Base-by-base conservation (phyloP, 2,888 invertebrate genomes). In the Leptopilina drosophilae region DNA sequence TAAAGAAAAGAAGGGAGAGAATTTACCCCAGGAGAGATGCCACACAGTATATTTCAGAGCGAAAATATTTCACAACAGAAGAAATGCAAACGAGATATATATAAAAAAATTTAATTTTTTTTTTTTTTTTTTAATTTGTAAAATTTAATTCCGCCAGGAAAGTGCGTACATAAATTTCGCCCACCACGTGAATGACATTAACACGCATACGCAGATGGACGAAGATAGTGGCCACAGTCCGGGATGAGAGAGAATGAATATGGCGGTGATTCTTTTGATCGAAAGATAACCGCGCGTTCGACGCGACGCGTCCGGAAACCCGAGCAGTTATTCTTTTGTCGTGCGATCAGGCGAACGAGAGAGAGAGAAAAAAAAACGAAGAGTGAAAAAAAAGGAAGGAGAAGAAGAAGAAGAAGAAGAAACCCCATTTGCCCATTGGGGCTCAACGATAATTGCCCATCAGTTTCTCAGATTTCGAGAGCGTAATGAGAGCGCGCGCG, bases 401-500 rank as follows among this genome's bases (percentile, higher is more conserved):
- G 12, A 49, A 49, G 11, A 49, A 33, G 33, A 49, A 49, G 11
- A 49, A 33, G 33, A 33, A 33, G 33, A 33, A 33, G 12, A 4
- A 9, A 4, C 49, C 49, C 11, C 49, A 9, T 67, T 26, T 5
- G 26, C 42, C 40, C 66, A 49, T 66, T 76, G 49, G 81, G 49
- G 49, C 49, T 11, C 64, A 40, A 33, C 20, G 53, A 77, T 82
- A 83, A 83, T 83, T 82, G 80, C 80, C 67, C 73, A 81, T 81
- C 82, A 81, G 83, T 81, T 83, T 82, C 82, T 83, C 82, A 79
- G 82, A 82, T 83, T 82, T 81, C 78, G 78, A 82, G 78, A 82
- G 78, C 80, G 82, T 83, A 83, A 83, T 81, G 79, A 83, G 83
- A 80, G 82, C 78, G 82, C 78, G 82, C 79, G 75, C 78, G 82